phyloP scores from a whole-genome alignment of 2,113 vertebrate genomes.

The Rhinoptilus africanus region DNA sequence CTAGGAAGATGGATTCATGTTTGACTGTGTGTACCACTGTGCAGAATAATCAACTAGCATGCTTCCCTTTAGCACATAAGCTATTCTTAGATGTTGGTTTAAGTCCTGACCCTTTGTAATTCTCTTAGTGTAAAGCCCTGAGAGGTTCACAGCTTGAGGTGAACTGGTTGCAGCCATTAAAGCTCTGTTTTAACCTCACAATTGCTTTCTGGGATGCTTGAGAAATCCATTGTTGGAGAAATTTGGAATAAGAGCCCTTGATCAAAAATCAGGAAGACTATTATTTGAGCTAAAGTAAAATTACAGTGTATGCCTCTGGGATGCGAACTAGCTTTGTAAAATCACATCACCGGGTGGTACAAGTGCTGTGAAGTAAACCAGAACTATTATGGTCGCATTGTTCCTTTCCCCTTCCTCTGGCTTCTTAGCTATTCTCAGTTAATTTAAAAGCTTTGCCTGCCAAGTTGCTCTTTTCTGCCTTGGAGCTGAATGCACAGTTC shows the following conservation, averaged over 20 bases:
- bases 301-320: neutral
- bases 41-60: neutral
- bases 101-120: neutral
- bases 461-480: neutral
- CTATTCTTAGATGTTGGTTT: neutral
- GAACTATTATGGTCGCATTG: neutral
- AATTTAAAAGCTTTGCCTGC: neutral
- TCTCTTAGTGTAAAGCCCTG: neutral
- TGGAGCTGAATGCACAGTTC: neutral
- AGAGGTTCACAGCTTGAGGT: neutral
- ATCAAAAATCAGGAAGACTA: neutral
- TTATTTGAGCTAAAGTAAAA: constrained; percentile 1
- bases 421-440: neutral
- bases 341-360: neutral
- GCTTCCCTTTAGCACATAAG: neutral
- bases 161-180: neutral
- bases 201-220: neutral
- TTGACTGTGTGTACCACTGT: neutral
- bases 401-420: neutral
- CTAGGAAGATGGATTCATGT: neutral
- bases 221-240: neutral
- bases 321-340: neutral
- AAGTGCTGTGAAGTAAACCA: neutral
- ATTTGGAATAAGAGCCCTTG: neutral
- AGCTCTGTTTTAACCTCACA: neutral